phyloP scores from a whole-genome alignment of 2,888 invertebrate genomes.

The Limnephilus marmoratus region DNA sequence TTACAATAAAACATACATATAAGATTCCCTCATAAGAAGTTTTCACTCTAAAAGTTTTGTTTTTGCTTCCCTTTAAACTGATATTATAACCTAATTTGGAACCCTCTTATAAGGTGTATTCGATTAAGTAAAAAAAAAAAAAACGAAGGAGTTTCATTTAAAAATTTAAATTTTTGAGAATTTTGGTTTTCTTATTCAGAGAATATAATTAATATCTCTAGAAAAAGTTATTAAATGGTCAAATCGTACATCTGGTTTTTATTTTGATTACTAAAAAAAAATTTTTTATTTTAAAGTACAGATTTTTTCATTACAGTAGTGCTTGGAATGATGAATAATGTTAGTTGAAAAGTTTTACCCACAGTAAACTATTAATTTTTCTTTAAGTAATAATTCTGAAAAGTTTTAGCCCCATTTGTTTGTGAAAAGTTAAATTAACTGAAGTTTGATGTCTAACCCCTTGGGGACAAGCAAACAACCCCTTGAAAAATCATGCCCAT shows the following conservation, averaged over 20 bases:
- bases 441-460: no score
- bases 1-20: neutral
- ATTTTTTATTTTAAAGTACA: neutral
- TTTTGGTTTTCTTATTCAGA: neutral
- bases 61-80: neutral
- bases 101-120: neutral
- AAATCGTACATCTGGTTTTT: slow-evolving; percentile 28
- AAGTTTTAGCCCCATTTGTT: neutral
- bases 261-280: slow-evolving; percentile 14
- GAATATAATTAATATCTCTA: neutral
- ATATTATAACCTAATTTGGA: neutral
- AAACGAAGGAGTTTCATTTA: neutral
- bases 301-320: neutral
- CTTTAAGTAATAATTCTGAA: neutral
- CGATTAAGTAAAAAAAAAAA: neutral
- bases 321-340: neutral
- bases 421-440: neutral
- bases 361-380: neutral
- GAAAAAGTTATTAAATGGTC: neutral
- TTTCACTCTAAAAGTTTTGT: no score
- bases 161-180: neutral
- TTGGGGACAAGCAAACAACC: no score
- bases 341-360: neutral
- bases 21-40: neutral
- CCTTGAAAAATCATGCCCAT: no score